Base-by-base conservation (phyloP, 2,888 invertebrate species). In the Aromia moschata region DNA sequence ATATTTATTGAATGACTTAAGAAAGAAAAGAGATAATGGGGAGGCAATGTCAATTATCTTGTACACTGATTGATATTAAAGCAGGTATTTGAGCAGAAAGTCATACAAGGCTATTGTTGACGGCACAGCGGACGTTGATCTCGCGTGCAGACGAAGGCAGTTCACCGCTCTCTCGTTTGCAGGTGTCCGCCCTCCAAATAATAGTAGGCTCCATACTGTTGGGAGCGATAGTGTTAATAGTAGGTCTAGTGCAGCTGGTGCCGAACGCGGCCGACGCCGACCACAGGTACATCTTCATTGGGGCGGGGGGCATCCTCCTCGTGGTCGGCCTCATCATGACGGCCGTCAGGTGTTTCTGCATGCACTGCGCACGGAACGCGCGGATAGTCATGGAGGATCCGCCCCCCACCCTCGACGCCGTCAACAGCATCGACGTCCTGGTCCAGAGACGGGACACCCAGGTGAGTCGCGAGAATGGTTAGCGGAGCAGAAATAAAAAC, bases 241-340 rank as follows among this genome's bases (percentile, higher is more conserved):
- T 91, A 68, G 91, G 91, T 17, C 80, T 91, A 76, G 90, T 91
- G 62, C 91, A 91, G 79, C 81, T 91, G 68, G 89, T 89, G 9
- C 90, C 90, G 1, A 89, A 90, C 10, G 90, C 91, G 0, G 90
- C 90, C 74, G 90, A 90, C 10, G 89, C 89, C 0, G 89, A 89
- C 74, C 89, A 90, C 75, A 86, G 89, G 55, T 89, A 87, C 77
- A 86, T 87, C 67, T 83, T 90, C 68, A 85, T 90, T 80, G 89
- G 87, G 7, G 85, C 86, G 0, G 90, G 90, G 1, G 86, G 84
- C 1, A 84, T 86, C 33, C 83, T 90, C 10, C 83, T 89, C 30
- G 81, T 86, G 1, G 78, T 86, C 7, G 91, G 90, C 1, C 81
- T 89, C 2, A 75, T 88, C 1, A 84, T 89, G 64, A 88, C 87